A percentile compares a stretch with the other conserved stretches of the same genome.
These are phyloP conservation scores for Phocoena sinus DNA, from an alignment of 2,113 vertebrate genomes.

Conservation along the genomic window DNA sequence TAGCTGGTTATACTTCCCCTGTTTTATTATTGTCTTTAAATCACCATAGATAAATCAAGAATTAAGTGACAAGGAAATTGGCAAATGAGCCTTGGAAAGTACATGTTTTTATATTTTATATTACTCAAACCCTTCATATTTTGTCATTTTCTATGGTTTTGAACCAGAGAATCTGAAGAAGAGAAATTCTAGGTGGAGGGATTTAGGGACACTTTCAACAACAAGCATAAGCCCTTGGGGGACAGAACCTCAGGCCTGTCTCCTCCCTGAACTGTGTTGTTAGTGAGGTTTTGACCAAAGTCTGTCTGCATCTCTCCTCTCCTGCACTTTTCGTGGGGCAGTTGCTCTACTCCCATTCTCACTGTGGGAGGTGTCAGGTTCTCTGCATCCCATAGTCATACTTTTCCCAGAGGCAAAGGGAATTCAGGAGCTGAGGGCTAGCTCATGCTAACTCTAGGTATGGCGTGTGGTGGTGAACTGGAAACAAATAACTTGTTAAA, in stretches of 20 bases:
- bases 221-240: accelerated
- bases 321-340: neutral
- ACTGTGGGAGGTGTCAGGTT: neutral
- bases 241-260: neutral
- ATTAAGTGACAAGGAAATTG: neutral
- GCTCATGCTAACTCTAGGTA: neutral
- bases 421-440: neutral
- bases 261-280: neutral
- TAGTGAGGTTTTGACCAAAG: neutral
- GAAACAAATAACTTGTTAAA: neutral
- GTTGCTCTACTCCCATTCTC: neutral
- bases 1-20: neutral
- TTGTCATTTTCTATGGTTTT: neutral
- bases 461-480: neutral
- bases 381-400: neutral
- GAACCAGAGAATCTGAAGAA: neutral
- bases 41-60: neutral
- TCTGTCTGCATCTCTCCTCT: neutral
- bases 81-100: neutral
- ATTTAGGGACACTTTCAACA: neutral
- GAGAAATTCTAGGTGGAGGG: neutral
- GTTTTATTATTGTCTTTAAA: neutral
- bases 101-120: neutral
- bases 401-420: neutral
- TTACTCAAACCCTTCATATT: neutral